These are phyloP conservation scores for Neomorphus geoffroyi DNA, from an alignment of 2,797 vertebrate genomes.

Conservation along the genomic window DNA sequence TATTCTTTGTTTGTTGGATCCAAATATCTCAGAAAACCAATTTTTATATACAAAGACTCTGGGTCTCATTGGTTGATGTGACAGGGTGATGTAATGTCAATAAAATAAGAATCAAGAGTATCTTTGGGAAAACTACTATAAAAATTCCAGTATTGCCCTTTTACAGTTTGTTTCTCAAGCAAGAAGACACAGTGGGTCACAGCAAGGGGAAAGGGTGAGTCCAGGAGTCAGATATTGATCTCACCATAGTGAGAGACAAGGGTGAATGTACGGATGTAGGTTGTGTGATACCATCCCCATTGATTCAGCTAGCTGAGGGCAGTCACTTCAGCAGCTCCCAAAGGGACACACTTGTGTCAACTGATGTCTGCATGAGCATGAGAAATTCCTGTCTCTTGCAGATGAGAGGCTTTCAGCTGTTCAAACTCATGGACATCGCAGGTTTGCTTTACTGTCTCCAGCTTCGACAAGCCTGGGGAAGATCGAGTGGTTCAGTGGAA, in stretches of 20 bases:
- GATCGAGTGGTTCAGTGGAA: neutral
- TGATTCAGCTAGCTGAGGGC: neutral
- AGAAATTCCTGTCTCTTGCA: too few relatives aligned
- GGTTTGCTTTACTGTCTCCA: neutral
- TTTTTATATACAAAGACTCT: neutral
- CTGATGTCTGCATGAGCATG: fast-evolving
- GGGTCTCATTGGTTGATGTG: neutral
- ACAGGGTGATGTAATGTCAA: neutral
- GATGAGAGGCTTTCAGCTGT: neutral
- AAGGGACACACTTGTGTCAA: neutral
- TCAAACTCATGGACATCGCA: neutral
- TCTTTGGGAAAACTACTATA: neutral
- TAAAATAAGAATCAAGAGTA: neutral
- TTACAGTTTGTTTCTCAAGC: neutral
- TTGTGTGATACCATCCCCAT: too few relatives aligned
- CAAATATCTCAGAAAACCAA: neutral
- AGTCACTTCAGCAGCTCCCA: neutral
- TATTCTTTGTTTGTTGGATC: neutral
- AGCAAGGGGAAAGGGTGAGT: neutral
- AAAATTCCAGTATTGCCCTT: neutral
- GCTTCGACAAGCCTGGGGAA: neutral
- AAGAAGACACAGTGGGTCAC: neutral
- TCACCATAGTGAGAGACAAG: neutral
- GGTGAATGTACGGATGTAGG: fast-evolving
- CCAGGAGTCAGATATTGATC: neutral